Percentiles rank a stretch among this genome's conserved stretches.
These are phyloP conservation scores for Calonectris borealis DNA, from an alignment of 2,113 vertebrate species.

Conservation along the genomic window DNA sequence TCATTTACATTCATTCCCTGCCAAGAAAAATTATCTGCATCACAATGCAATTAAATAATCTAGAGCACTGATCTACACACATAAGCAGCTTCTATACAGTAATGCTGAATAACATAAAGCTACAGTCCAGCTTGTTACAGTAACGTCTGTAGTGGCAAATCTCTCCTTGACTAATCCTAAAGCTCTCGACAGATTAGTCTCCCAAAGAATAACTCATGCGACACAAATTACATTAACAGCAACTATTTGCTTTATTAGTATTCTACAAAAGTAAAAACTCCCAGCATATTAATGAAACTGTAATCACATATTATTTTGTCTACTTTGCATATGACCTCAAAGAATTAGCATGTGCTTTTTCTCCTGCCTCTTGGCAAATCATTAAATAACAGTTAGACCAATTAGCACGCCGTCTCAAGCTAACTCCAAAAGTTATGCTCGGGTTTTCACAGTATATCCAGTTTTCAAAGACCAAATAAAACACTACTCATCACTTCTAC, in stretches of 20 bases:
- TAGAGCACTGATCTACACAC: not conserved
- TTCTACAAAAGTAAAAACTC: not conserved
- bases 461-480: not conserved
- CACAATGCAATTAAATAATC: not conserved
- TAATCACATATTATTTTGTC: not conserved
- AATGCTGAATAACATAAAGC: not conserved
- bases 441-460: not conserved
- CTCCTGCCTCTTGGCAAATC: not conserved
- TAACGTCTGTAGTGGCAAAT: not conserved
- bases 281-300: not conserved
- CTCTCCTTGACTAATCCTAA: not conserved
- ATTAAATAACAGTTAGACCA: not conserved
- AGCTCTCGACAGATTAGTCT: not conserved
- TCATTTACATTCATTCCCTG: not conserved
- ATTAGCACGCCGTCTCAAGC: accelerated
- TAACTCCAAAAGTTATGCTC: not conserved
- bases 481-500: not conserved
- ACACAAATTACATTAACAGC: constrained; percentile 1
- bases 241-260: not conserved
- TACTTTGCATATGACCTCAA: not conserved
- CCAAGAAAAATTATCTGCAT: not conserved
- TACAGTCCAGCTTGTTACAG: not conserved
- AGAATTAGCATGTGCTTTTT: not conserved
- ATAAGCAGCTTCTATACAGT: not conserved
- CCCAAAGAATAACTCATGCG: not conserved